Conservation (phyloP, 1,140 invertebrate species). For the Gonatopus flavifemur region DNA sequence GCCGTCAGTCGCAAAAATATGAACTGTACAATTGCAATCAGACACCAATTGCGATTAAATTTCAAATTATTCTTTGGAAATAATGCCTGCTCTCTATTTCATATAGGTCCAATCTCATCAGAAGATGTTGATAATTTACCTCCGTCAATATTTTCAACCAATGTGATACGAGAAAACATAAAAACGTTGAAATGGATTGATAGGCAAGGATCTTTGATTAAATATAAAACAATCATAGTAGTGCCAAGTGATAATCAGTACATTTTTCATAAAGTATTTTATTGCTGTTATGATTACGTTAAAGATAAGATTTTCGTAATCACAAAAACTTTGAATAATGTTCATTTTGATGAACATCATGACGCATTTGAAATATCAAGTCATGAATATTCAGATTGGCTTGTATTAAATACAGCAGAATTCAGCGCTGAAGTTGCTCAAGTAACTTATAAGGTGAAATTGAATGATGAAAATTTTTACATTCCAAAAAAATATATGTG, state of each 20-base stretch:
- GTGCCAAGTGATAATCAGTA: slow-evolving; percentile 5
- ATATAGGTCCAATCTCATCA: neutral
- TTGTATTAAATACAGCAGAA: neutral
- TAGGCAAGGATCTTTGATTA: neutral
- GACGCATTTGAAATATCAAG: neutral
- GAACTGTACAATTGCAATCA: slow-evolving; percentile 7
- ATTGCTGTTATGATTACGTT: neutral
- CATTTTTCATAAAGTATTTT: neutral
- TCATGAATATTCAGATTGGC: neutral
- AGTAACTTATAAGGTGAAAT: neutral
- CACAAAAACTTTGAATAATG: neutral
- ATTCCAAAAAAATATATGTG: slow-evolving; percentile 3
- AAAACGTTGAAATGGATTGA: neutral
- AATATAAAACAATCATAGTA: neutral
- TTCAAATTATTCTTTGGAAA: slow-evolving; percentile 1
- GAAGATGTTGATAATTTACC: neutral
- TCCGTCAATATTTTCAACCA: slow-evolving; percentile 6
- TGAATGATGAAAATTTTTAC: neutral
- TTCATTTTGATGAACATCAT: slow-evolving; percentile 11
- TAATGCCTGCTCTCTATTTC: neutral
- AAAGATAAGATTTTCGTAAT: slow-evolving; percentile 2
- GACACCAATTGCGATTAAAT: slow-evolving; percentile 7
- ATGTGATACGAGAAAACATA: neutral
- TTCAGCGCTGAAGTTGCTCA: neutral
- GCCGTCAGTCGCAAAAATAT: slow-evolving; percentile 12